Evolutionary conservation across 2,888 invertebrate genomes (phyloP).

Genomic region (Alloscopus bannaensis): DNA sequence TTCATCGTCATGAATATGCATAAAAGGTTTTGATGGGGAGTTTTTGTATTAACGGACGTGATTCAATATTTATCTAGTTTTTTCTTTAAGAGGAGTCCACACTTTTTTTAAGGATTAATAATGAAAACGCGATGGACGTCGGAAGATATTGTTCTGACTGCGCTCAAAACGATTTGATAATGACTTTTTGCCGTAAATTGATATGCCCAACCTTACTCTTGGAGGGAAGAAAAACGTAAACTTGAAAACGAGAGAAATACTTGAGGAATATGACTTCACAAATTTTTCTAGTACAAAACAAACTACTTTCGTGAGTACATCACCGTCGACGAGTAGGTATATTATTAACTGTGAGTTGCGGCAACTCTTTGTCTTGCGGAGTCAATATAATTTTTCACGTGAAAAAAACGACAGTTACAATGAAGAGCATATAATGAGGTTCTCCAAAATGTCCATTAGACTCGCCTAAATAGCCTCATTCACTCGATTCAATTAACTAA

Average conservation of each 20-base stretch:
- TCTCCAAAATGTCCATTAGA: neutral
- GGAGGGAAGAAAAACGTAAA: too few relatives aligned
- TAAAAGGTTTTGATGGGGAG: conserved; percentile 10
- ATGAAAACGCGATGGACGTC: neutral
- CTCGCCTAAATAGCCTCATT: neutral
- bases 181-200: conserved; percentile 25
- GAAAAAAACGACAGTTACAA: conserved; percentile 19
- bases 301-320: too few relatives aligned
- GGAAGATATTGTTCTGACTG: neutral
- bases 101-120: neutral
- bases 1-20: conserved; percentile 29
- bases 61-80: conserved; percentile 29
- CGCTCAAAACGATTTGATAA: conserved; percentile 9
- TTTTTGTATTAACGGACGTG: neutral
- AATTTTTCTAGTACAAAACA: neutral
- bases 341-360: conserved; percentile 14
- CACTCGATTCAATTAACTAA: neutral
- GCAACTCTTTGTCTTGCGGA: conserved; percentile 12
- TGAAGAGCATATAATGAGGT: too few relatives aligned
- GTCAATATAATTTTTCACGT: neutral
- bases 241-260: neutral
- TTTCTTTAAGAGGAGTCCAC: conserved; percentile 11
- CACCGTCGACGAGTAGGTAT: too few relatives aligned
- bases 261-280: conserved; percentile 16
- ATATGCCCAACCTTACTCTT: conserved; percentile 11